Conservation (phyloP, 2,113 vertebrate species). For the Anoura caudifer region DNA sequence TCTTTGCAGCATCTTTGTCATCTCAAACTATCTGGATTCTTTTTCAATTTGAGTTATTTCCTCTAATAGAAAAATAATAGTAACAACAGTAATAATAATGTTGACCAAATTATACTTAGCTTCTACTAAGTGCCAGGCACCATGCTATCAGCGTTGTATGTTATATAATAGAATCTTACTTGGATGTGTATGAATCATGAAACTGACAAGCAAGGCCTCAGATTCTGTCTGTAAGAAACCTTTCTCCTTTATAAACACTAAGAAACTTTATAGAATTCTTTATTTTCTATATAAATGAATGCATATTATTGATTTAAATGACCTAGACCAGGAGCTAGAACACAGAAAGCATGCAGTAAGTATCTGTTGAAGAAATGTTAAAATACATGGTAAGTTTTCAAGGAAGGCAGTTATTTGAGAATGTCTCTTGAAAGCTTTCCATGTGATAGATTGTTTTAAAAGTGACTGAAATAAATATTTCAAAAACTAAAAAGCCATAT, state of each 20-base stretch:
- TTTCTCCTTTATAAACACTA: neutral
- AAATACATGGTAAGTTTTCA: neutral
- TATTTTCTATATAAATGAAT: neutral
- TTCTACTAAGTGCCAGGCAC: neutral
- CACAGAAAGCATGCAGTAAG: neutral
- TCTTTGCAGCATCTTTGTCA: neutral
- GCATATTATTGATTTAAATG: neutral
- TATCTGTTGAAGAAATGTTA: slow-evolving; percentile 21
- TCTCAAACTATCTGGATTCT: neutral
- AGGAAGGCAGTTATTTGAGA: neutral
- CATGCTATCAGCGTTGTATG: neutral
- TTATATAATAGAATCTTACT: neutral
- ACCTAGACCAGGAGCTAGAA: neutral
- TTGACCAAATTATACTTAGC: neutral
- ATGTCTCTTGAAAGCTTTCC: neutral
- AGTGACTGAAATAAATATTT: slow-evolving; percentile 3
- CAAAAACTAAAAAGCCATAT: neutral
- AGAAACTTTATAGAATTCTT: neutral
- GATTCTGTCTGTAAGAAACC: neutral
- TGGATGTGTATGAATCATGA: neutral
- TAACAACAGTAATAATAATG: neutral
- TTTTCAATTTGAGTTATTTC: neutral
- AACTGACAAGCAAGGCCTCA: neutral
- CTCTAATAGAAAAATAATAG: neutral
- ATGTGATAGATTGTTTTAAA: neutral